A percentile compares a stretch with the other conserved stretches of the same genome.
phyloP scores from a whole-genome alignment of 2,797 vertebrate genomes.

The Sternarchorhynchus goeldii region DNA sequence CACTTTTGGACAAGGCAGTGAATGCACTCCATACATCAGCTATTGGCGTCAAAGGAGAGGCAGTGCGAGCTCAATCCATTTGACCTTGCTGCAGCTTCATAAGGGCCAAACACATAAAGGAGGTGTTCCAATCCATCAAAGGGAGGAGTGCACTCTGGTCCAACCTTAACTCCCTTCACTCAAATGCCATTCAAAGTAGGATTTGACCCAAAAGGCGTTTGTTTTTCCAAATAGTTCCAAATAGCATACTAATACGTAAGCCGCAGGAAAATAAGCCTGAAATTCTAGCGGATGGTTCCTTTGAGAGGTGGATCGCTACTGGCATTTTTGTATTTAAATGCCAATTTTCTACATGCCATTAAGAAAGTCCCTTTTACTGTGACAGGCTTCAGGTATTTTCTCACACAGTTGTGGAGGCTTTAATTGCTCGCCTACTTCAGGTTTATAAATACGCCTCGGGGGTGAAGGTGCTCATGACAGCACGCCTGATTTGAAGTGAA shows the following conservation, averaged over 20 bases:
- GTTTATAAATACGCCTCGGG: constrained; percentile 43
- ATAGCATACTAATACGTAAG: neutral
- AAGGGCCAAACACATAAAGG: constrained; percentile 26
- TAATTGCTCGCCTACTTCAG: constrained; percentile 39
- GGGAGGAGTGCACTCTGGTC: neutral
- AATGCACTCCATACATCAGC: constrained; percentile 35
- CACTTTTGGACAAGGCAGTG: neutral
- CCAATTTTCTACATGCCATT: neutral
- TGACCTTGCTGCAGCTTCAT: constrained; percentile 46
- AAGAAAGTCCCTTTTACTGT: constrained; percentile 14
- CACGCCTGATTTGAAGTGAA: constrained; percentile 15
- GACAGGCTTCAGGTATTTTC: constrained; percentile 24
- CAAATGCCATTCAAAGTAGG: constrained; percentile 6
- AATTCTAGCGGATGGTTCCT: neutral
- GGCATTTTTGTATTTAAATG: constrained; percentile 2
- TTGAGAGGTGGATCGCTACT: neutral
- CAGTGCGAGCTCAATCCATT: constrained; percentile 29
- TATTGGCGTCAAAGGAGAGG: constrained; percentile 13
- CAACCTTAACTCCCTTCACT: constrained; percentile 7
- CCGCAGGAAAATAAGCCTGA: neutral
- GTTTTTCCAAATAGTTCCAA: constrained; percentile 1
- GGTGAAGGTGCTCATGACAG: constrained; percentile 18
- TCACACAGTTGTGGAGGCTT: constrained; percentile 13
- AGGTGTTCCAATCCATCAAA: constrained; percentile 43
- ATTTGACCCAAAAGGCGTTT: neutral